Percentiles rank a stretch among this genome's conserved stretches.
These are phyloP conservation scores for Rhinophrynus dorsalis DNA, from an alignment of 2,797 vertebrate genomes.

Conservation along the genomic window DNA sequence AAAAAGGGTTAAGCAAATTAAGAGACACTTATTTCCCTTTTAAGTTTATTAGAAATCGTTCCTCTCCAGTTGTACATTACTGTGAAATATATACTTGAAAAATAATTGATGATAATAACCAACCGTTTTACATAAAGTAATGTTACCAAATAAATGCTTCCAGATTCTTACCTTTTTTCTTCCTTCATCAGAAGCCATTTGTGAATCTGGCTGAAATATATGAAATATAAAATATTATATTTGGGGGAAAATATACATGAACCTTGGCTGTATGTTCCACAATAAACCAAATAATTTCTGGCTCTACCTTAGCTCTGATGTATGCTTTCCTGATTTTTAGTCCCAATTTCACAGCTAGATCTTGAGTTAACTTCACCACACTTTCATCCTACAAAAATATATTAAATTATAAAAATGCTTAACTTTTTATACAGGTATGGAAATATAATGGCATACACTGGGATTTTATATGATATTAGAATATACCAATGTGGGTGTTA, in stretches of 20 bases:
- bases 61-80: too few species aligned
- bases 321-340: constrained; percentile 98
- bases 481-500: too few species aligned
- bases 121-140: too few species aligned
- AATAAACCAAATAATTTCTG: neutral
- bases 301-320: constrained; percentile 89
- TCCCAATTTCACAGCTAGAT: constrained; percentile 90
- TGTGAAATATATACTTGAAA: too few species aligned
- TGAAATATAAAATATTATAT: constrained; percentile 51
- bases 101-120: too few species aligned
- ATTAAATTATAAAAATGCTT: neutral
- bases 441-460: too few species aligned
- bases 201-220: constrained; percentile 81
- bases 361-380: constrained; percentile 93
- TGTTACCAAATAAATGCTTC: neutral
- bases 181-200: constrained; percentile 71
- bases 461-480: too few species aligned
- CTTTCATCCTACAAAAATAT: constrained; percentile 79
- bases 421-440: too few species aligned
- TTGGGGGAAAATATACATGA: neutral
- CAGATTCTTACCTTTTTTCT: constrained; percentile 76
- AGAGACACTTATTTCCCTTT: too few species aligned
- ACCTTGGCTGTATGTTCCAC: too few species aligned
- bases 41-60: too few species aligned
- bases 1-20: too few species aligned